These are phyloP conservation scores for Pachypanchax playfairii DNA, from an alignment of 2,113 vertebrate genomes.

Conservation along the genomic window DNA sequence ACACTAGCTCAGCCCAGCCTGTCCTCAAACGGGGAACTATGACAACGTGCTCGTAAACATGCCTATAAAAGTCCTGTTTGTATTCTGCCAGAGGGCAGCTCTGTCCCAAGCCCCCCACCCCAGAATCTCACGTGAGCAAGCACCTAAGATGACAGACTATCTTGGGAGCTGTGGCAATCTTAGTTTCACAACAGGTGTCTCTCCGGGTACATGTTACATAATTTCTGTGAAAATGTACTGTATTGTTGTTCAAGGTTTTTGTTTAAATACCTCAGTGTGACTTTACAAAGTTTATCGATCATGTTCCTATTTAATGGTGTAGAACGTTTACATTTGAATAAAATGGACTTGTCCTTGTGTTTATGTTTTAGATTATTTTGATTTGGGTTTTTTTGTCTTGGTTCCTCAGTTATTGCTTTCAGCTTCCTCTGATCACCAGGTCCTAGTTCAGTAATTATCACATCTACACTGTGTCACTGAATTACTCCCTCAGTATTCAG, in stretches of 20 bases:
- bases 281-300: background rate
- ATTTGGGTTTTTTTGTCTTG: conserved; percentile 19
- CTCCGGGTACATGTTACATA: conserved; percentile 36
- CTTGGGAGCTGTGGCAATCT: conserved; percentile 59
- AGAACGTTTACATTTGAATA: background rate
- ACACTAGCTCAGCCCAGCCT: conserved; percentile 29
- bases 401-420: background rate
- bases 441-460: background rate
- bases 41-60: conserved; percentile 71
- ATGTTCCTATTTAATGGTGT: background rate
- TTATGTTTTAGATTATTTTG: background rate
- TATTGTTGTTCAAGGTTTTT: conserved; percentile 42
- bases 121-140: conserved; percentile 56
- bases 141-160: conserved; percentile 52
- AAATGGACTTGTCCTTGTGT: conserved; percentile 1
- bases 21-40: conserved; percentile 55
- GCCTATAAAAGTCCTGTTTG: conserved; percentile 78
- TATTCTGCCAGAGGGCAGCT: conserved; percentile 58
- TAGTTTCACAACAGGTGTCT: conserved; percentile 68
- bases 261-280: conserved; percentile 2
- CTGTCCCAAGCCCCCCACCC: conserved; percentile 44
- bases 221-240: conserved; percentile 7
- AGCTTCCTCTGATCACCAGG: background rate
- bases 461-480: background rate
- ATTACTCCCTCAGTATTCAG: background rate